Percentiles rank a stretch among this genome's conserved stretches.
Conservation (phyloP, 2,888 invertebrate species). For the Charanyca ferruginea region DNA sequence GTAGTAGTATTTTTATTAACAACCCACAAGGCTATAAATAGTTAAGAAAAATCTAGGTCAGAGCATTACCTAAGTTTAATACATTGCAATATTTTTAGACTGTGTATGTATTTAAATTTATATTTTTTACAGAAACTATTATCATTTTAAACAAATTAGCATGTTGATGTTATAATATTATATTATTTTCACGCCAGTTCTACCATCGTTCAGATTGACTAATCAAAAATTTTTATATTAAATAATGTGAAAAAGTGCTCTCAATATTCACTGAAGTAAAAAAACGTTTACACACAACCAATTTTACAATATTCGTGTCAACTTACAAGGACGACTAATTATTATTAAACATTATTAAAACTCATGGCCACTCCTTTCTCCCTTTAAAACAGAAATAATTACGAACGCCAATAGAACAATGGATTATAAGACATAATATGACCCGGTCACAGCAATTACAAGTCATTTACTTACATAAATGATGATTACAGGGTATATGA, state of each 20-base stretch:
- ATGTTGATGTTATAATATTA: background rate
- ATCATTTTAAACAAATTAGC: constrained; percentile 12
- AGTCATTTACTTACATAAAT: constrained; percentile 28
- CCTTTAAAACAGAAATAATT: constrained; percentile 27
- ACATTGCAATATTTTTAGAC: constrained; percentile 3
- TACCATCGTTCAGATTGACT: constrained; percentile 2
- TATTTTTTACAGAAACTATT: background rate
- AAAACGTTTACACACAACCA: constrained; percentile 26
- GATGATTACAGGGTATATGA: constrained; percentile 17
- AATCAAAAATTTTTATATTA: constrained; percentile 4
- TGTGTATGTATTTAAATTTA: background rate
- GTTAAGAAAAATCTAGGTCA: constrained; percentile 8
- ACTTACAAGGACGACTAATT: constrained; percentile 34
- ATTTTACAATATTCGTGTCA: constrained; percentile 17
- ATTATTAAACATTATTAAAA: constrained; percentile 3
- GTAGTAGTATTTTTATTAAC: background rate
- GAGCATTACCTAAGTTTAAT: background rate
- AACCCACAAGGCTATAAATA: constrained; percentile 1
- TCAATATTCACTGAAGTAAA: constrained; percentile 27
- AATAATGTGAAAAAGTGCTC: constrained; percentile 5
- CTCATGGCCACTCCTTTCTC: constrained; percentile 41
- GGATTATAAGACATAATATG: constrained; percentile 30
- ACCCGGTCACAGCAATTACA: constrained; percentile 44
- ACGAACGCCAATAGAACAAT: constrained; percentile 33
- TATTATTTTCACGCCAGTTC: constrained; percentile 9